Evolutionary conservation across 2,888 invertebrate genomes (phyloP), one percentile per base, ranked within the genome.

Genomic region (Cheilosia urbana): DNA sequence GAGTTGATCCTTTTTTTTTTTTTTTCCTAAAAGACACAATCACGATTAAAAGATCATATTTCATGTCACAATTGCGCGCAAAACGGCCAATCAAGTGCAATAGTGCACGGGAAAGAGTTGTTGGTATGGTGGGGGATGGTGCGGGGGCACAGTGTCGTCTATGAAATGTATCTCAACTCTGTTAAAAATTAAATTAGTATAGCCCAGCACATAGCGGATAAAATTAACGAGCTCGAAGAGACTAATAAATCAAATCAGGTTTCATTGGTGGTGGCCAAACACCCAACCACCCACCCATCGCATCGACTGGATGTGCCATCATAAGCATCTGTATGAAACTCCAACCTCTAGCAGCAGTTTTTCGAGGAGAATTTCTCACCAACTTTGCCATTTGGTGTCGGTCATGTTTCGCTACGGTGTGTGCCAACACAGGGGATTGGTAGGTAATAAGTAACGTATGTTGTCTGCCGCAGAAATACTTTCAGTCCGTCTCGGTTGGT

Each of bases 221-320:
- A 87, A 84, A 78, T 73, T 87, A 87, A 87, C 87, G 87, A 87
- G 73, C 79, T 87, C 68, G 77, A 57, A 71, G 87, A 87, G 84
- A 87, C 84, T 72, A 81, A 87, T 87, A 87, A 87, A 87, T 87
- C 87, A 87, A 87, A 84, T 84, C 84, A 15, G 69, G 78, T 87
- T 72, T 72, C 66, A 51, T 66, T 69, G 58, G 75, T 66, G 42
- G 55, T 76, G 72, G 63, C 66, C 72, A 66, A 62, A 66, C 72
- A 53, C 40, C 19, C 40, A 62, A 30, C 51, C 57, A 21, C 47
- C 53, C 42, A 62, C 55, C 72, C 58, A 21, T 13, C 37, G 15
- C 19, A 7, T 19, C 15, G 19, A 4, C 13, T 19, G 37, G 4
- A 11, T 13, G 37, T 13, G 13, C 49, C 47, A 57, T 42, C 47